phyloP scores from a whole-genome alignment of 2,888 invertebrate species.

The Carpatolechia fugitivella region DNA sequence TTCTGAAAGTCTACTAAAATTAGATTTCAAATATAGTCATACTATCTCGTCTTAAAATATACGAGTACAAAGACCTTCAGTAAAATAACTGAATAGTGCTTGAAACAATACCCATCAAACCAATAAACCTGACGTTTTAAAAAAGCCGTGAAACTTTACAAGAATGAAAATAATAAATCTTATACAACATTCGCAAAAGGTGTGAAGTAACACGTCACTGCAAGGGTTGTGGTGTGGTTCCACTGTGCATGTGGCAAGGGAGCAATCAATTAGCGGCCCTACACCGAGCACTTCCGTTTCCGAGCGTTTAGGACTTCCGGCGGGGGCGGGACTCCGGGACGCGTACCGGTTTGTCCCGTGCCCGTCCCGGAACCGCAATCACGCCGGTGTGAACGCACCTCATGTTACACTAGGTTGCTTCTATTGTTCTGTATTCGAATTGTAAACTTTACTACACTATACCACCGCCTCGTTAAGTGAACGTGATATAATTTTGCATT shows the following conservation, averaged over 20 bases:
- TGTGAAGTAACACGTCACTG: constrained; percentile 12
- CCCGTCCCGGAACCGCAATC: constrained; percentile 5
- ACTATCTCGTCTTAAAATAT: too few relatives aligned
- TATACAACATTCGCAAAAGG: not conserved
- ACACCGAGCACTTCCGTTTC: constrained; percentile 69
- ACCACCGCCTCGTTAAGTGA: not conserved
- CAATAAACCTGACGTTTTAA: too few relatives aligned
- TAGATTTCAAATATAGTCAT: too few relatives aligned
- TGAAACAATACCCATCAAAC: too few relatives aligned
- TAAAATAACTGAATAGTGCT: too few relatives aligned
- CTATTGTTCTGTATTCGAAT: not conserved
- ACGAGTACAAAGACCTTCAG: too few relatives aligned
- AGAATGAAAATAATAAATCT: too few relatives aligned
- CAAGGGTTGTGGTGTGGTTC: constrained; percentile 12
- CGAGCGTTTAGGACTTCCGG: constrained; percentile 75
- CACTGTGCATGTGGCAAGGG: constrained; percentile 34
- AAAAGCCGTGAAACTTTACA: too few relatives aligned
- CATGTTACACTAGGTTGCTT: not conserved
- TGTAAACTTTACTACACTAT: not conserved
- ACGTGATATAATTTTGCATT: not conserved
- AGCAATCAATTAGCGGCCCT: constrained; percentile 73
- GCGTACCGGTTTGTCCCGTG: not conserved
- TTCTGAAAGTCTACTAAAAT: not conserved
- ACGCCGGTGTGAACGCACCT: constrained; percentile 1
- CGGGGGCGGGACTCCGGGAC: constrained; percentile 37